Percentiles rank a stretch among this genome's conserved stretches.
Evolutionary conservation across 2,888 invertebrate species (phyloP).

Genomic region (Tiliacea citrago): DNA sequence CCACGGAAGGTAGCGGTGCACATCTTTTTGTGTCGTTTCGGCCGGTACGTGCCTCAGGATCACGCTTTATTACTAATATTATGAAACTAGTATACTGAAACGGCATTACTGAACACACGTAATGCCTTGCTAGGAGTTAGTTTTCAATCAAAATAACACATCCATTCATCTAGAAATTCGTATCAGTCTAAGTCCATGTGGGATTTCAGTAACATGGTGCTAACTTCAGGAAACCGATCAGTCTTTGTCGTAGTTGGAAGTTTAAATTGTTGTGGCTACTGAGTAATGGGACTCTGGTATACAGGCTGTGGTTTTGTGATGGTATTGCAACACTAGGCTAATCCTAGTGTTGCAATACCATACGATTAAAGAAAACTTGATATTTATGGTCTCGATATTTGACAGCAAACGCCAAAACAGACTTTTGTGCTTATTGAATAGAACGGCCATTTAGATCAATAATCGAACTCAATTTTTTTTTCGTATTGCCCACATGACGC

Average conservation of each 20-base stretch:
- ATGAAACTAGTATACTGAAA: no score
- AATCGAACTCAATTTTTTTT: no score
- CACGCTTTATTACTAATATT: conserved; percentile 29
- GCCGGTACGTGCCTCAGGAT: conserved; percentile 43
- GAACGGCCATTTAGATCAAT: neutral
- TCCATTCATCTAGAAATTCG: conserved; percentile 2
- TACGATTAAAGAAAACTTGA: neutral
- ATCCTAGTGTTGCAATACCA: no score
- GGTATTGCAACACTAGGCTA: neutral
- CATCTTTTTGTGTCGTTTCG: conserved; percentile 51
- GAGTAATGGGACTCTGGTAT: conserved; percentile 47
- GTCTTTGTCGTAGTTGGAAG: conserved; percentile 48
- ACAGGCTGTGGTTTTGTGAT: conserved; percentile 4
- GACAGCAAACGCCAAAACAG: neutral
- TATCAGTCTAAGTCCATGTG: conserved; percentile 16
- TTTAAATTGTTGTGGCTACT: conserved; percentile 47
- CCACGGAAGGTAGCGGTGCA: conserved; percentile 17
- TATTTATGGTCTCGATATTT: neutral
- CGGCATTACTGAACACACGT: conserved; percentile 13
- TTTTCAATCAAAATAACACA: conserved; percentile 13
- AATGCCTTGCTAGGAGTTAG: neutral
- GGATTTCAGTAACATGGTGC: conserved; percentile 21
- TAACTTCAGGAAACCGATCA: conserved; percentile 39
- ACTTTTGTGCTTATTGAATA: neutral
- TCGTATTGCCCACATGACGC: no score